phyloP scores from a whole-genome alignment of 2,113 vertebrate genomes.

The Eidolon helvum region DNA sequence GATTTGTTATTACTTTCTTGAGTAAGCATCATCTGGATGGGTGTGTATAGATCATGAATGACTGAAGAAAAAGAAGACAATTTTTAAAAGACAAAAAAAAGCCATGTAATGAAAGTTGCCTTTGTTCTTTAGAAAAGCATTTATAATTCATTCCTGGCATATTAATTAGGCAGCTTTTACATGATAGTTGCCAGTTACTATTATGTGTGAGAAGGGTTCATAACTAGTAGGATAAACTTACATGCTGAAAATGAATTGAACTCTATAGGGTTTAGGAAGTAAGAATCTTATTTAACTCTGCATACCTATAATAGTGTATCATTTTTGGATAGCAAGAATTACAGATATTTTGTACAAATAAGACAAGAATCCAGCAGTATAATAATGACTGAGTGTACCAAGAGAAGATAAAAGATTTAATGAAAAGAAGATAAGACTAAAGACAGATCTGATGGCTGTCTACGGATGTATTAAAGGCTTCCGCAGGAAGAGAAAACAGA shows the following conservation, averaged over 20 bases:
- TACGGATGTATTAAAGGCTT: constrained; percentile 6
- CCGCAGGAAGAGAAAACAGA: not conserved
- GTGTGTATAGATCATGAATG: not conserved
- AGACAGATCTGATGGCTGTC: not conserved
- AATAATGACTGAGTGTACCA: not conserved
- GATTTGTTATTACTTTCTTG: not conserved
- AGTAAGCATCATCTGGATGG: not conserved
- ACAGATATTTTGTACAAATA: not conserved
- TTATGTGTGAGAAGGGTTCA: not conserved
- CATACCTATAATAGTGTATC: not conserved
- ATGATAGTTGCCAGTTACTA: not conserved
- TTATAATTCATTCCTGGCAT: not conserved
- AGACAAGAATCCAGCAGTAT: not conserved
- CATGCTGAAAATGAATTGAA: not conserved
- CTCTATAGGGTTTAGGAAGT: not conserved
- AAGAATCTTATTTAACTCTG: not conserved
- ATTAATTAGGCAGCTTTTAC: not conserved
- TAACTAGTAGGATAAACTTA: not conserved
- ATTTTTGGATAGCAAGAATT: not conserved
- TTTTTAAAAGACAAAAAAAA: not conserved
- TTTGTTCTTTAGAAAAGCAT: constrained; percentile 2
- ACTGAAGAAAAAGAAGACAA: not conserved
- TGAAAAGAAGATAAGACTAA: not conserved
- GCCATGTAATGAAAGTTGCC: not conserved
- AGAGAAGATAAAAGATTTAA: not conserved